A percentile compares a stretch with the other conserved stretches of the same genome.
Conservation (phyloP, 2,113 vertebrate species). For the Seriola dumerili region DNA sequence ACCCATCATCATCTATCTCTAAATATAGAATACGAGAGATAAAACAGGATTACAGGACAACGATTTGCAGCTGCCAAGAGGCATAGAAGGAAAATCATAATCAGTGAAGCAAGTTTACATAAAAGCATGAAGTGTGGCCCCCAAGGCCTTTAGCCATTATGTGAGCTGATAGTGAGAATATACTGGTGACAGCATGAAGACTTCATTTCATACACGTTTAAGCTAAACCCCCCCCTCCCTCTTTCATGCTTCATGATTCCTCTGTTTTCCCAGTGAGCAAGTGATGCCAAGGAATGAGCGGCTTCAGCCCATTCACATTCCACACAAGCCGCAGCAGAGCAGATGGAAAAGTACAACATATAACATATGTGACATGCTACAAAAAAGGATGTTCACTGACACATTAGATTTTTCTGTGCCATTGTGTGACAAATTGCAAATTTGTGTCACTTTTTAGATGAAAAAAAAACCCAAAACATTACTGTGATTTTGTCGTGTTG, state of each 20-base stretch:
- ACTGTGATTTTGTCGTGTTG: no score
- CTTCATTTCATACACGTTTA: constrained; percentile 32
- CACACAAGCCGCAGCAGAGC: constrained; percentile 29
- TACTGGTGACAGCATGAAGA: background rate
- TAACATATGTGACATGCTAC: background rate
- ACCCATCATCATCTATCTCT: constrained; percentile 1
- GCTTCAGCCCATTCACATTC: constrained; percentile 51
- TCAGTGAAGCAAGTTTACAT: constrained; percentile 22
- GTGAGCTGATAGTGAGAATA: constrained; percentile 9
- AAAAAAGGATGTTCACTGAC: background rate
- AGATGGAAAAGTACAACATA: constrained; percentile 57
- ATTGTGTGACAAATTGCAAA: no score
- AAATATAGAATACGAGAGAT: constrained; percentile 30
- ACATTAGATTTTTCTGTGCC: no score
- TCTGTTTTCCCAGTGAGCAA: constrained; percentile 51
- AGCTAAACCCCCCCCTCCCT: constrained; percentile 22
- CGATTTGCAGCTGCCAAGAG: background rate
- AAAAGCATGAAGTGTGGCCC: constrained; percentile 14
- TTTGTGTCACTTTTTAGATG: background rate
- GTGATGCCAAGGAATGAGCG: constrained; percentile 53
- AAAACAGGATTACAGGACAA: constrained; percentile 26
- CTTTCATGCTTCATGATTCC: constrained; percentile 57
- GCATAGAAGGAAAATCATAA: constrained; percentile 23
- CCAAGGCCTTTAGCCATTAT: constrained; percentile 6
- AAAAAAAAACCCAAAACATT: background rate